Conservation (phyloP, 2,113 vertebrate species). For the Suricata suricatta region DNA sequence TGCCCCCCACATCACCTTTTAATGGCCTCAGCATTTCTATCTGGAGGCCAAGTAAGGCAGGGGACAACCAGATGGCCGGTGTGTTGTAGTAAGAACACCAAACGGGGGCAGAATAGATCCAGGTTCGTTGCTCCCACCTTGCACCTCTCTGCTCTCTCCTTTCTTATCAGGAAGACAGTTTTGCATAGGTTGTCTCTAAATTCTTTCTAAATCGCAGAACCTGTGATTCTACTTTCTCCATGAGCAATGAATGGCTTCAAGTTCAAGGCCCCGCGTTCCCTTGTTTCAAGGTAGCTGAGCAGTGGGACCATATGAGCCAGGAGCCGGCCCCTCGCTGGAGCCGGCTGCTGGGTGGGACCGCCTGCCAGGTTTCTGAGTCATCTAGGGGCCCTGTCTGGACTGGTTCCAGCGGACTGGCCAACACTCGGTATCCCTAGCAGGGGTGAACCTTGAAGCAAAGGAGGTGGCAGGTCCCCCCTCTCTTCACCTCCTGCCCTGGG, state of each 20-base stretch:
- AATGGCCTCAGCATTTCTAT: neutral
- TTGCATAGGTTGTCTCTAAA: neutral
- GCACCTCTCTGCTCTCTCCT: neutral
- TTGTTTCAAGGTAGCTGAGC: no score
- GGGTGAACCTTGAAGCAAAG: accelerated
- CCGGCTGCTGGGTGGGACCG: neutral
- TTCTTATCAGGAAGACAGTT: neutral
- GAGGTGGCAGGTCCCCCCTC: neutral
- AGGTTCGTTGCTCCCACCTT: neutral
- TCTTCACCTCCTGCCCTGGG: neutral
- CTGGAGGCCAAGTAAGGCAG: neutral
- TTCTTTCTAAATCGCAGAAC: neutral
- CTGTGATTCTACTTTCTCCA: neutral
- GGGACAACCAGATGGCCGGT: neutral
- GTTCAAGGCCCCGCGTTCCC: neutral
- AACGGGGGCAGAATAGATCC: no score
- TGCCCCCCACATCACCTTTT: neutral
- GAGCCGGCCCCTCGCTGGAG: neutral
- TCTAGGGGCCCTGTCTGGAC: neutral
- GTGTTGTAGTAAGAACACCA: no score
- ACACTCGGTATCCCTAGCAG: neutral
- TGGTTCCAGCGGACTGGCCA: neutral
- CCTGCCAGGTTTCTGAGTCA: neutral
- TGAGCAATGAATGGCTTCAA: neutral
- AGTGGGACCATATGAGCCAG: accelerated